Conservation (phyloP, 2,113 vertebrate species). For the Python bivittatus region DNA sequence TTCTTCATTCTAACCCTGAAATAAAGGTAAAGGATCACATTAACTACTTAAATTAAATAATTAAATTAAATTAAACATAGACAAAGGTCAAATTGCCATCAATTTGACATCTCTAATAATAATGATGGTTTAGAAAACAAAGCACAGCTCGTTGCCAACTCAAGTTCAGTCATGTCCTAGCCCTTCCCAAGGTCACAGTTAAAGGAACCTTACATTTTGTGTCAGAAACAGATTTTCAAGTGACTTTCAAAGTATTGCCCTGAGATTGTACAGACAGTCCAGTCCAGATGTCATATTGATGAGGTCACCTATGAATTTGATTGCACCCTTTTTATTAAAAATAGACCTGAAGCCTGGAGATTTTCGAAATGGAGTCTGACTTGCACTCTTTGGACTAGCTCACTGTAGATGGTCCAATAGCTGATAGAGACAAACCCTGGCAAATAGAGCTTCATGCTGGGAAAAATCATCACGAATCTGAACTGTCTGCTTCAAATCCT, state of each 20-base stretch:
- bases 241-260: slow-evolving; percentile 34
- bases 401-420: not conserved
- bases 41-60: not conserved
- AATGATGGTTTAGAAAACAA: not conserved
- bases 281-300: slow-evolving; percentile 33
- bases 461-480: slow-evolving; percentile 10
- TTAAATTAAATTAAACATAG: not conserved
- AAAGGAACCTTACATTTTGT: not conserved
- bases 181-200: not conserved
- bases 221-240: not conserved
- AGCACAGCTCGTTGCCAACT: not conserved
- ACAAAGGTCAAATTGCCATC: not conserved
- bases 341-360: not conserved
- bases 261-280: slow-evolving; percentile 22
- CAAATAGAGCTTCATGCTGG: slow-evolving; percentile 18
- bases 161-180: not conserved
- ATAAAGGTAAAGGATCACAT: not conserved
- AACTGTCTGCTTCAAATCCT: slow-evolving; percentile 12
- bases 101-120: not conserved
- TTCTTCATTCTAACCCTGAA: slow-evolving; percentile 20
- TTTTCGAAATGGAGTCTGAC: slow-evolving; percentile 31
- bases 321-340: slow-evolving; percentile 33
- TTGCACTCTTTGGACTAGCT: slow-evolving; percentile 35
- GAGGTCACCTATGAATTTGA: slow-evolving; percentile 23
- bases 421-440: not conserved